Conservation (phyloP, 2,888 invertebrate genomes). For the Pyrocoelia pectoralis region DNA sequence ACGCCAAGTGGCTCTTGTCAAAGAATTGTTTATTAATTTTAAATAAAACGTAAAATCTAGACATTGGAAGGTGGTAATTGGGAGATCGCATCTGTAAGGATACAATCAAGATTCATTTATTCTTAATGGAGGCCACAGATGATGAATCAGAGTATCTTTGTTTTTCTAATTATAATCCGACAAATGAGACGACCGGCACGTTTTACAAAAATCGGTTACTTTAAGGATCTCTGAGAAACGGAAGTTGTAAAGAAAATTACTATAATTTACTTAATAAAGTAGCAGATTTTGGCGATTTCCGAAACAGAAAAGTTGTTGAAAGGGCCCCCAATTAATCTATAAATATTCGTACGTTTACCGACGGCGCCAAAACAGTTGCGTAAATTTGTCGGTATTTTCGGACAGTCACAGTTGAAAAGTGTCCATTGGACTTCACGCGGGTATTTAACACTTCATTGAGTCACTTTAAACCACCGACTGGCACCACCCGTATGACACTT, state of each 20-base stretch:
- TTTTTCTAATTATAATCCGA: constrained; percentile 25
- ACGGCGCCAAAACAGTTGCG: constrained; percentile 17
- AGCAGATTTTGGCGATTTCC: constrained; percentile 9
- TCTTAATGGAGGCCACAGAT: constrained; percentile 10
- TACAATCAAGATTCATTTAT: too few relatives aligned
- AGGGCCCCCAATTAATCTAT: background rate
- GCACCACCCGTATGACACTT: constrained; percentile 4
- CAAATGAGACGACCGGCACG: constrained; percentile 7
- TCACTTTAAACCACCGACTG: constrained; percentile 8
- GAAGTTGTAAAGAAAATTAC: constrained; percentile 36
- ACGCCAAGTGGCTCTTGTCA: constrained; percentile 19
- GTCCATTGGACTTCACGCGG: constrained; percentile 18
- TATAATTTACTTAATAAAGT: constrained; percentile 29
- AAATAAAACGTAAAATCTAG: background rate
- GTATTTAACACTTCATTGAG: constrained; percentile 17
- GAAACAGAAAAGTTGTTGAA: constrained; percentile 17
- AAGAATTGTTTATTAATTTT: constrained; percentile 13
- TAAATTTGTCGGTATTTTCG: constrained; percentile 14
- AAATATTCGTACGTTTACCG: background rate
- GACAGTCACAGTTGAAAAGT: background rate
- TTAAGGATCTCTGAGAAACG: constrained; percentile 22
- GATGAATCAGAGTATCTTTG: constrained; percentile 11
- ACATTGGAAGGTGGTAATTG: too few relatives aligned
- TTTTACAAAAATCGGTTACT: constrained; percentile 14
- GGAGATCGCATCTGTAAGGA: background rate